Evolutionary conservation across 1,140 invertebrate genomes (phyloP), one percentile per base, ranked within the genome.

Genomic region (Zaprionus africanus): DNA sequence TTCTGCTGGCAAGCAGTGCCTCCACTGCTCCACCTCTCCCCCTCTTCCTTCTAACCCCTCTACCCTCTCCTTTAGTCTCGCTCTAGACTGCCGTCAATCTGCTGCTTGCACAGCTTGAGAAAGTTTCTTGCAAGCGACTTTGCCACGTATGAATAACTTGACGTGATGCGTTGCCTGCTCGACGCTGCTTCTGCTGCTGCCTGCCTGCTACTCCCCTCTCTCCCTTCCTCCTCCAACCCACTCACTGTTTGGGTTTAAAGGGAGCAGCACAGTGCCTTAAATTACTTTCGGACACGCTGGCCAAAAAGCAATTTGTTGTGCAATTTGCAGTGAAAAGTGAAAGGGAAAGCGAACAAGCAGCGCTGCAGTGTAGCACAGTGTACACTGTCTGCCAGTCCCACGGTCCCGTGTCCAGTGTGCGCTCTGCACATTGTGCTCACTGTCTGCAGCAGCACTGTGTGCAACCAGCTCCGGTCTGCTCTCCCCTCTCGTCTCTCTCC

Each of bases 231-330:
- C 22, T 0, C 12, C 11, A n/a, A 0, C 36, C 5, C n/a, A n/a
- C n/a, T 12, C 3, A 2, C 6, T 6, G 19, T 11, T 24, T 24
- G 12, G 12, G 34, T 56, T 71, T 76, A 43, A 60, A 76, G 51
- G 15, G 49, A n/a, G 7, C 15, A 43, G 13, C 60, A 53, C 31
- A 46, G 41, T 64, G 66, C 34, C 61, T 76, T 76, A 54, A 76
- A 76, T 76, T 64, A 43, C 60, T 71, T 59, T 59, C 38, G 54
- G 67, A 51, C 46, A 51, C 17, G 46, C 46, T 83, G 83, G 78
- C 83, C 83, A 81, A 82, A 82, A 82, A 87, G 83, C 78, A 87
- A 87, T 88, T 88, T 87, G 84, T 88, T 88, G 81, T 81, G 75
- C 83, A 87, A 88, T 87, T 87, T 86, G 80, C 54, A 58, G 54